phyloP scores from a whole-genome alignment of 1,140 invertebrate species.

The Latrodectus geometricus region DNA sequence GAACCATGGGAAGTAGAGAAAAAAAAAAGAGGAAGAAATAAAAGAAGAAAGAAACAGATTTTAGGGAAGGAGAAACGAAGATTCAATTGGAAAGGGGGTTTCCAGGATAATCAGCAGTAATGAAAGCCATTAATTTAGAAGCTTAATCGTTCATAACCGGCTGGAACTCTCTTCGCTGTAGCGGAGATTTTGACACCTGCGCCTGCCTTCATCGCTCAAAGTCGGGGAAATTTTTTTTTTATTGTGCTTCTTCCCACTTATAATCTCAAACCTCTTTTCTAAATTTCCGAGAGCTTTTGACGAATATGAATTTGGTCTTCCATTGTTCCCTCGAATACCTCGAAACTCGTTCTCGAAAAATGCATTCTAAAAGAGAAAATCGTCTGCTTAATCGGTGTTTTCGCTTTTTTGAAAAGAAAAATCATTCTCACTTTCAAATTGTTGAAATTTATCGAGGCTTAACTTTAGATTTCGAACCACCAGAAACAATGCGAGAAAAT shows the following conservation, averaged over 20 bases:
- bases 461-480: too few relatives aligned
- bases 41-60: constrained; percentile 15
- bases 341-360: too few relatives aligned
- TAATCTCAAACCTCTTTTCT: neutral
- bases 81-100: constrained; percentile 51
- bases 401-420: too few relatives aligned
- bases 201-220: constrained; percentile 44
- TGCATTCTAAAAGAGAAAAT: too few relatives aligned
- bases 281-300: neutral
- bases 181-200: constrained; percentile 58
- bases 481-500: too few relatives aligned
- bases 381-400: too few relatives aligned
- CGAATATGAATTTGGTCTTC: neutral
- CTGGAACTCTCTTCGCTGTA: constrained; percentile 14
- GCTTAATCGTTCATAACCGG: constrained; percentile 49
- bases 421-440: too few relatives aligned
- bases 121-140: constrained; percentile 62
- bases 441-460: too few relatives aligned
- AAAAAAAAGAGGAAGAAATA: constrained; percentile 6
- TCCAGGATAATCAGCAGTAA: constrained; percentile 56
- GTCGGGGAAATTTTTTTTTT: constrained; percentile 29
- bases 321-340: too few relatives aligned
- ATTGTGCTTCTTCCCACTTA: neutral
- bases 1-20: neutral
- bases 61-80: constrained; percentile 29